Base-by-base conservation (phyloP, 2,888 invertebrate species). In the Acronicta aceris region DNA sequence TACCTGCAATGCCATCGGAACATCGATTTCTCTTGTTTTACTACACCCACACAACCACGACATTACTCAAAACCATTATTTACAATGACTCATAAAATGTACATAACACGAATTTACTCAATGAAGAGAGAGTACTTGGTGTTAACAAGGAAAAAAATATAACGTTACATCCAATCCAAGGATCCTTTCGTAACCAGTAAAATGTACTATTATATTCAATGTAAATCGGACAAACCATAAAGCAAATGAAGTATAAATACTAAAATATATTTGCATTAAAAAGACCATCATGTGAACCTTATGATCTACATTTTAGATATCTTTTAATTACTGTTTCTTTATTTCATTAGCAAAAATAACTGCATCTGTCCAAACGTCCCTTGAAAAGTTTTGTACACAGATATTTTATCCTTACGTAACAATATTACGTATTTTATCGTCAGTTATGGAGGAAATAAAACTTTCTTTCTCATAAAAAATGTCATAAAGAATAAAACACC, bases 111-210 rank as follows among this genome's bases (percentile, higher is more conserved):
- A 41, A 56, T 56, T 53, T 15, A 55, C 13, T 21, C 15, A 1
- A 13, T 25, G 51, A 74, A 74, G 65, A 54, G 74, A 74, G 53
- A 71, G 59, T 68, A 49, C 40, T 17, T 1, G 38, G 45, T 58
- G 49, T 45, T 56, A 62, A 69, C 67, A 59, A 59, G 42, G 3
- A 30, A 15, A 45, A 47, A 48, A 57, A 49, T 51, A 53, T 48
- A 27, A 52, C 40, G 53, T 60, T 60, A 49, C 59, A 51, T 48
- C 12, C 8, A 12, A 47, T 16, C n/a, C 57, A 47, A 54, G 61
- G 60, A 25, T 70, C 60, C 71, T 73, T 70, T 73, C 71, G 57
- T 70, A 69, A 70, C 45, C 64, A 61, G 65, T 70, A 59, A 74
- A 74, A 76, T 30, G 8, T 9, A 9, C 10, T 30, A n/a, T n/a